Evolutionary conservation across 2,113 vertebrate species (phyloP), one percentile per base, ranked within the genome.

Genomic region (Sylvilagus bachmani): DNA sequence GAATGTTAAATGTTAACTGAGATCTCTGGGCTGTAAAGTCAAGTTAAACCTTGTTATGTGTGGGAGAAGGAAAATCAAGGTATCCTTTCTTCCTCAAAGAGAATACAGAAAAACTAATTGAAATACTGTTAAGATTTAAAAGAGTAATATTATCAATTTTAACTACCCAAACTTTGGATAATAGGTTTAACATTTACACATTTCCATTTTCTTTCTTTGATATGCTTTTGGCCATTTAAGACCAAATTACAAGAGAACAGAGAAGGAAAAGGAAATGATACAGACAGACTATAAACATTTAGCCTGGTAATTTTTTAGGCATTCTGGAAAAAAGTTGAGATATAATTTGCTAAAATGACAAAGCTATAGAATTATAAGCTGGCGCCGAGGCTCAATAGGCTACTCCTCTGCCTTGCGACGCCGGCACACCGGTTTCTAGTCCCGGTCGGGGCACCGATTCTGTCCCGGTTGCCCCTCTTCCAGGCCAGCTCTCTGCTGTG

Each of bases 41-140:
- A 66, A 77, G 21, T 77, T 86, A 93, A 89, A 75, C 27, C 19
- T 66, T 93, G 53, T 67, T 70, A 75, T 77, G 25, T 93, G n/a
- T 69, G 14, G 25, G 13, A 79, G 38, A 87, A 77, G 33, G n/a
- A 24, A 89, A 91, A 66, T 66, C 75, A 53, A 95, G 27, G 24
- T 86, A 89, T 11, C 4, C 4, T 91, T 91, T 93, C 75, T 81
- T 86, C n/a, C 87, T 90, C 81, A 82, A 94, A 90, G 61, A 95
- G 19, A 95, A 71, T 81, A 73, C 38, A 66, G 55, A 64, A 95
- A 95, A 95, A 67, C 12, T 84, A 81, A 90, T 62, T 88, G 55
- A 85, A 94, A 58, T 90, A 90, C 24, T 87, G 25, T 82, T 93
- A 78, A 53, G 25, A 90, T 17, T 93, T 93, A 84, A 97, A 92